Percentiles rank a stretch among this genome's conserved stretches.
Conservation (phyloP, 2,888 invertebrate genomes). For the Salticus scenicus region DNA sequence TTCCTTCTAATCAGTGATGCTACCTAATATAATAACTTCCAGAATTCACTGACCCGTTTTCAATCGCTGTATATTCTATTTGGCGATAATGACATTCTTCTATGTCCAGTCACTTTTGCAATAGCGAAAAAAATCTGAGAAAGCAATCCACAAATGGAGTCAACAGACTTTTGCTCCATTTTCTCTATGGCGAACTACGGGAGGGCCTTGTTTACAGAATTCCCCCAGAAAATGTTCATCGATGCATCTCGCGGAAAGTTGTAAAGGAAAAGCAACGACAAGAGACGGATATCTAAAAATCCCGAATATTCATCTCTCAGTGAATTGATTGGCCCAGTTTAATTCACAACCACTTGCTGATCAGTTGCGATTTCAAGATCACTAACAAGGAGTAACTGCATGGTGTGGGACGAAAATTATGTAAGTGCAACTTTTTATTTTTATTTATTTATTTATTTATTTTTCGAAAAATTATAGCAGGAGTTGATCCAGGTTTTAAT, state of each 20-base stretch:
- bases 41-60: conserved; percentile 2
- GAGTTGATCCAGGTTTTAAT: too few species aligned
- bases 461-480: too few species aligned
- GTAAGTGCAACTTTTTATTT: neutral
- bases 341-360: neutral
- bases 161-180: conserved; percentile 1
- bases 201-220: neutral
- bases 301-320: neutral
- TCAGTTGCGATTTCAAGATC: neutral
- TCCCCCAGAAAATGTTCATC: neutral
- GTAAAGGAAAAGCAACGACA: neutral
- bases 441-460: too few species aligned
- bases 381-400: neutral
- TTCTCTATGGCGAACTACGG: neutral
- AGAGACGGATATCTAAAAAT: neutral
- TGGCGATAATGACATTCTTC: neutral
- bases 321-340: conserved; percentile 2
- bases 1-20: neutral
- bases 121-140: neutral
- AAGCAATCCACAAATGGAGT: neutral
- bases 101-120: neutral
- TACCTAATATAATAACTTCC: neutral
- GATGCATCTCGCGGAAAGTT: neutral
- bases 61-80: neutral
- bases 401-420: neutral